phyloP scores from a whole-genome alignment of 2,888 invertebrate species.

The Orthosia gothica region DNA sequence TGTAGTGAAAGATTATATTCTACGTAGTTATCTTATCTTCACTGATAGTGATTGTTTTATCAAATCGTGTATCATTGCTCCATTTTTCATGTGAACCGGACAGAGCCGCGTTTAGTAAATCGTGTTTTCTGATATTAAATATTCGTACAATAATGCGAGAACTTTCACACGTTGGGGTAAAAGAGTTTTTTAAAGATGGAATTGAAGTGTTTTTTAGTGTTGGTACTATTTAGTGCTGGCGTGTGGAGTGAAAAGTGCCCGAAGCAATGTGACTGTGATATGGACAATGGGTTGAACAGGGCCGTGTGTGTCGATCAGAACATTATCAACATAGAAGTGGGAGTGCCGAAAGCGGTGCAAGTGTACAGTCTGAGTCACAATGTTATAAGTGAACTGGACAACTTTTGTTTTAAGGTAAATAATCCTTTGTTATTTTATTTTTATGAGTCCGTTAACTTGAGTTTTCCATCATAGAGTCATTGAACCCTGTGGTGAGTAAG shows the following conservation, averaged over 20 bases:
- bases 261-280: constrained; percentile 91
- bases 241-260: constrained; percentile 85
- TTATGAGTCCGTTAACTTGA: not conserved
- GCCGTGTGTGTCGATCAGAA: constrained; percentile 91
- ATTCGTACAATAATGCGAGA: constrained; percentile 79
- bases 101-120: constrained; percentile 73
- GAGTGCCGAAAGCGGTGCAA: constrained; percentile 92
- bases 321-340: constrained; percentile 91
- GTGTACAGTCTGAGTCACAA: constrained; percentile 92
- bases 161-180: constrained; percentile 57
- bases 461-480: constrained; percentile 1
- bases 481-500: not conserved
- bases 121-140: constrained; percentile 60
- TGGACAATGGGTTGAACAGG: constrained; percentile 87
- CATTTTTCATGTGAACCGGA: constrained; percentile 77
- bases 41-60: constrained; percentile 82
- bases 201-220: constrained; percentile 71
- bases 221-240: constrained; percentile 67
- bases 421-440: constrained; percentile 18
- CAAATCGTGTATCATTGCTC: constrained; percentile 81
- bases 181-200: constrained; percentile 77
- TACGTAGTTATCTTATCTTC: constrained; percentile 80
- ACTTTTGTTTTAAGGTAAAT: constrained; percentile 92
- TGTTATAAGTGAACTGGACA: constrained; percentile 92
- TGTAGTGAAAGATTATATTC: constrained; percentile 68